Base-by-base conservation (phyloP, 2,888 invertebrate genomes). In the Agonum fuliginosum region DNA sequence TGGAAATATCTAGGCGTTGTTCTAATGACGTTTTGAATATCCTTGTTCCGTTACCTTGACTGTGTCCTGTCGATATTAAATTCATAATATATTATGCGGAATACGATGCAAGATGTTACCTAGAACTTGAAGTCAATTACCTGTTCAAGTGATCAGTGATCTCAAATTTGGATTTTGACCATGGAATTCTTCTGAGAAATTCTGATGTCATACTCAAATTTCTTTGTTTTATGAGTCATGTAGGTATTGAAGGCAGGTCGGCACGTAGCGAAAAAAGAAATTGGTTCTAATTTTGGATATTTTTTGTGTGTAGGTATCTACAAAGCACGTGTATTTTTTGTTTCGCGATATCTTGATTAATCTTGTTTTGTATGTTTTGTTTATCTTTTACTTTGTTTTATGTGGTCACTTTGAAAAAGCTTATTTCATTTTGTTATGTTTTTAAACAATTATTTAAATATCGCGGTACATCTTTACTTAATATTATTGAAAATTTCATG, bases 1-100 rank as follows among this genome's bases (percentile, higher is more conserved):
- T 43, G 46, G 27, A 46, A 46, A 48, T 46, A 27, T 46, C 70
- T 70, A 6, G 70, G 70, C 70, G 46, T 70, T 17, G 22, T 65
- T 12, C 41, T 70, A 17, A n/a, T 46, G 62, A 43, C 74, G 37
- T 62, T 17, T 24, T 27, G 19, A 37, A 67, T 43, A 62, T 62
- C 67, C 65, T 75, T 62, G 67, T 65, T 75, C 65, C 30, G 48
- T 48, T 67, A 62, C 75, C 75, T 75, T 75, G 75, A 75, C 48
- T 48, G n/a, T 74, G 62, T 14, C 73, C 74, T 41, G 54, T 5
- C 12, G 41, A 41, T 41, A 41, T 41, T 27, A 27, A 62, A 62
- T 30, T 62, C 20, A 54, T 54, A 20, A 6, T 22, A n/a, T n/a
- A n/a, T n/a, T 3, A 62, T 8, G 14, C 58, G 34, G 58, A 62